Conservation (phyloP, 2,113 vertebrate genomes). For the Chrysochloris asiatica region DNA sequence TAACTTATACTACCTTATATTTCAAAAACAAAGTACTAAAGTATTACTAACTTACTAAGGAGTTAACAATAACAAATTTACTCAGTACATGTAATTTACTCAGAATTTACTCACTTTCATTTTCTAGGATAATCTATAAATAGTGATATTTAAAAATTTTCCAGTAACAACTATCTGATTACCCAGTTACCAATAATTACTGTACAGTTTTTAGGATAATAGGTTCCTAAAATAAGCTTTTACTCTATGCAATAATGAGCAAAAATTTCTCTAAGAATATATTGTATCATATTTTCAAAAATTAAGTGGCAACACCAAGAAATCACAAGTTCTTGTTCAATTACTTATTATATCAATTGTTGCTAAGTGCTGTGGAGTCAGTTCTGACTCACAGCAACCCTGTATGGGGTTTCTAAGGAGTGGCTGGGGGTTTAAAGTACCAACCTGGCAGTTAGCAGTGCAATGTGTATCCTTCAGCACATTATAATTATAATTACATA, state of each 20-base stretch:
- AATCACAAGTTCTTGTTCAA: not conserved
- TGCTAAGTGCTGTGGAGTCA: no score
- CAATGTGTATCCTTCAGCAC: no score
- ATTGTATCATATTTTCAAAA: conserved; percentile 30
- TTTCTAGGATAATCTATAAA: not conserved
- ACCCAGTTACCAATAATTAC: not conserved
- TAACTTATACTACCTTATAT: not conserved
- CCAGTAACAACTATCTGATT: not conserved
- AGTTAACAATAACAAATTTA: no score
- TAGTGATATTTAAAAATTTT: not conserved
- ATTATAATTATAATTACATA: no score
- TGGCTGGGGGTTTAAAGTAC: no score
- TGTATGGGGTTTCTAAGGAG: no score
- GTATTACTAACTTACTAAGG: conserved; percentile 20
- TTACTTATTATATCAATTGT: conserved; percentile 30
- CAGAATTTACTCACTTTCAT: not conserved
- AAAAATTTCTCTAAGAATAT: conserved; percentile 27
- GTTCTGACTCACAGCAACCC: no score
- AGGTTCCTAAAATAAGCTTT: not conserved
- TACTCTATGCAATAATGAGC: conserved; percentile 13
- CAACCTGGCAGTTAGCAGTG: no score
- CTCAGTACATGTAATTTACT: not conserved
- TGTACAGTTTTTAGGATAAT: conserved; percentile 24
- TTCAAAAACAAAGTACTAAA: conserved; percentile 48
- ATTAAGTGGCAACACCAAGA: conserved; percentile 12